Conservation (phyloP, 2,888 invertebrate genomes). For the Branchellion lobata region DNA sequence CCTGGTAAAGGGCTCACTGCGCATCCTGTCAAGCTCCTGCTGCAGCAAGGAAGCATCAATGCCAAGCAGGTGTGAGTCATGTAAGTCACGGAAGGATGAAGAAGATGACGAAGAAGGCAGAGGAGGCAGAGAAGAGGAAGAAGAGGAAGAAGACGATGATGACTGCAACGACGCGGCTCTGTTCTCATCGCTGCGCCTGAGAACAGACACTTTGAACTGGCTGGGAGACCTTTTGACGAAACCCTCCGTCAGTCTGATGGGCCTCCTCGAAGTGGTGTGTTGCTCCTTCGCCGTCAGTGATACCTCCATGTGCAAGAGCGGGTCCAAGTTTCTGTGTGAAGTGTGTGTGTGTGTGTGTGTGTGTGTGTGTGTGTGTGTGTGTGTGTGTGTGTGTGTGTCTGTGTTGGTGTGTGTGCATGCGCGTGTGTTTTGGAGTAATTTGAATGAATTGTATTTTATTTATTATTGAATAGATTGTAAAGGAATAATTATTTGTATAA, state of each 20-base stretch:
- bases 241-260: conserved; percentile 49
- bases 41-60: background rate
- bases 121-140: background rate
- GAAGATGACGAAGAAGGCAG: background rate
- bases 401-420: too few species aligned
- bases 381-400: too few species aligned
- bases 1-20: background rate
- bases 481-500: too few species aligned
- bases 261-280: conserved; percentile 73
- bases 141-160: too few species aligned
- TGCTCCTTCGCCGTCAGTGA: conserved; percentile 73
- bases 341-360: too few species aligned
- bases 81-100: background rate
- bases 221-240: conserved; percentile 10
- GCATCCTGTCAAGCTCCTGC: background rate
- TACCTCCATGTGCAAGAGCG: conserved; percentile 80
- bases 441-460: too few species aligned
- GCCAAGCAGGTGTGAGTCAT: background rate
- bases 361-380: too few species aligned
- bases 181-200: background rate
- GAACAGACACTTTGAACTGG: background rate
- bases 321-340: conserved; percentile 75
- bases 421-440: too few species aligned
- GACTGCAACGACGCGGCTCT: too few species aligned
- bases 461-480: too few species aligned